phyloP scores from a whole-genome alignment of 2,113 vertebrate genomes.

The Aythya baeri region DNA sequence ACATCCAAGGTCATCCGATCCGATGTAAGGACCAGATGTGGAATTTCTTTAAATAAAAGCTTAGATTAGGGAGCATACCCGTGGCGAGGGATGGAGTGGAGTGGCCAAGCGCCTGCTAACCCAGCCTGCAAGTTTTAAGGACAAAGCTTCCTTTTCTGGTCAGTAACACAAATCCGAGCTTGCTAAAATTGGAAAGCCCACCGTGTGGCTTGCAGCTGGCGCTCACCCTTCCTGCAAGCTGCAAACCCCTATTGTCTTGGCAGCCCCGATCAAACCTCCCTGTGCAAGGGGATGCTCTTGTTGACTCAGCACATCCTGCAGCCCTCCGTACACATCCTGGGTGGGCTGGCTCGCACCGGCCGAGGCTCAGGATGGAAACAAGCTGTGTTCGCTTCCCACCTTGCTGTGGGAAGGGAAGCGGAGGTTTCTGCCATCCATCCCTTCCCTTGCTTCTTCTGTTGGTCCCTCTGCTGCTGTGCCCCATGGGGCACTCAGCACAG shows the following conservation, averaged over 20 bases:
- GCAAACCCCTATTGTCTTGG: neutral
- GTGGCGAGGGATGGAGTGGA: neutral
- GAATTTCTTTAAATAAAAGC: neutral
- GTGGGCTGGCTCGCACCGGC: neutral
- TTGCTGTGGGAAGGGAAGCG: neutral
- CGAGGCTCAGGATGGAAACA: neutral
- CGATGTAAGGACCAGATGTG: neutral
- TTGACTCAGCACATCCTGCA: slow-evolving; percentile 13
- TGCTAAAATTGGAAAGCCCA: neutral
- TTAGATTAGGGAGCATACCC: accelerated
- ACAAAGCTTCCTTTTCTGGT: neutral
- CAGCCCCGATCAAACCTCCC: neutral
- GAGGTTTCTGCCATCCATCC: neutral
- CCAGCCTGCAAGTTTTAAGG: neutral
- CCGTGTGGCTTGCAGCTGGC: neutral
- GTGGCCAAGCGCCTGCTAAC: neutral
- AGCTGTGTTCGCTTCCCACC: neutral
- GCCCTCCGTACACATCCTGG: neutral
- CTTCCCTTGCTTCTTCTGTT: neutral
- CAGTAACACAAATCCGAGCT: neutral
- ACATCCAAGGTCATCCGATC: neutral
- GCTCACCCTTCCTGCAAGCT: neutral
- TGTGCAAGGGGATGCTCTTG: neutral
- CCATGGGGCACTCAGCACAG: neutral
- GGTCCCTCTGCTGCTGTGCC: neutral